Base-by-base conservation (phyloP, 2,888 invertebrate species). In the Melinaea marsaeus region DNA sequence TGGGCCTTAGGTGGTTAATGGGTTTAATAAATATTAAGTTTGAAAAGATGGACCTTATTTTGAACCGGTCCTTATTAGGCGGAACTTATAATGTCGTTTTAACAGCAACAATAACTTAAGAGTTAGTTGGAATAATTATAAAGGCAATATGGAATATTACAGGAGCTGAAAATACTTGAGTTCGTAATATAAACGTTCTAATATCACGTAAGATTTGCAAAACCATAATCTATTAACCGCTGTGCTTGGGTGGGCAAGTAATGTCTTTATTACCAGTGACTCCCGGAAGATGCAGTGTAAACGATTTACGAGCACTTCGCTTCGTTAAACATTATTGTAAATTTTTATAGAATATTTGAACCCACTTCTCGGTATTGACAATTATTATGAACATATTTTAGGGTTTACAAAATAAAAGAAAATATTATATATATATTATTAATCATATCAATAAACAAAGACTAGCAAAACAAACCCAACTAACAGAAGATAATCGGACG, bases 221-320 rank as follows among this genome's bases (percentile, higher is more conserved):
- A 51, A 51, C 51, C 51, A 6, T 51, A 57, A 61, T 56, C 60
- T 60, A 55, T 47, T 55, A 34, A 55, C 32, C 34, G 13, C 37
- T 47, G 32, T 37, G 54, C 62, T 22, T 62, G 62, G 57, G 65
- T 61, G 65, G 59, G 62, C 60, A 57, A 59, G 60, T 61, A 66
- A 68, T 60, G 65, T 66, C 69, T 69, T 69, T 66, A 69, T 69
- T 65, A 63, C 61, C 57, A 61, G 64, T 59, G 62, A 46, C 62
- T 67, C 70, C 71, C 72, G 77, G 75, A 75, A 78, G 74, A 67
- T 57, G 66, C 61, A 61, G 71, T 72, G 75, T 78, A 67, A 69
- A 67, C 67, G 61, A 67, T 69, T 69, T 69, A 69, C 62, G 65
- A 54, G 54, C 47, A 45, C 32, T 51, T 62, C 59, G 64, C 66